phyloP scores from a whole-genome alignment of 2,113 vertebrate species.

The Entelurus aequoreus region DNA sequence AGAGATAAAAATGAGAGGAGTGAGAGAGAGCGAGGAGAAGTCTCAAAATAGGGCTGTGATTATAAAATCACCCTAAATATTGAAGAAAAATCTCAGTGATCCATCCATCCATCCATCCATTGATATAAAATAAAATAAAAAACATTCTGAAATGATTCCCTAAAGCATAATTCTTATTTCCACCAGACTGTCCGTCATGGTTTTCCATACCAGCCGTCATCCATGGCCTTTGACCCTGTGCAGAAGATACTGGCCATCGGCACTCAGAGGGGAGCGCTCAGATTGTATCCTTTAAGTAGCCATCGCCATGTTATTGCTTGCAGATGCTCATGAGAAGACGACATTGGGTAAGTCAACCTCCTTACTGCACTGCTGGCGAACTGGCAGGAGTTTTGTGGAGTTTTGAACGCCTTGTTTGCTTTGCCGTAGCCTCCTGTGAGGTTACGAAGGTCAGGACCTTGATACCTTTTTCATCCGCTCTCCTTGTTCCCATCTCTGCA shows the following conservation, averaged over 20 bases:
- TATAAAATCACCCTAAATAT: slow-evolving; percentile 42
- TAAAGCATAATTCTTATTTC: slow-evolving; percentile 41
- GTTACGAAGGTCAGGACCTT: no score
- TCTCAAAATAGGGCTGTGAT: slow-evolving; percentile 50
- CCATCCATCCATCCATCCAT: no score
- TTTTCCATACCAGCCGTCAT: slow-evolving; percentile 96
- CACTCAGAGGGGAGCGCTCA: slow-evolving; percentile 90
- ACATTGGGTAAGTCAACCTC: slow-evolving; percentile 45
- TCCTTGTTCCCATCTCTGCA: no score
- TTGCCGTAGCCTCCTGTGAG: no score
- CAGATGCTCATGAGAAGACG: not conserved
- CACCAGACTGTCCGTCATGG: slow-evolving; percentile 95
- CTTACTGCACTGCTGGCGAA: no score
- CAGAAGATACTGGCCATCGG: slow-evolving; percentile 98
- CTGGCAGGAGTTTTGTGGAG: no score
- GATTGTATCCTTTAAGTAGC: slow-evolving; percentile 95
- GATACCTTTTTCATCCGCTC: no score
- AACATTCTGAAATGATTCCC: slow-evolving; percentile 25
- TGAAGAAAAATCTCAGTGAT: slow-evolving; percentile 27
- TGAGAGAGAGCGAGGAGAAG: slow-evolving; percentile 29
- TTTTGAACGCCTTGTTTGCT: no score
- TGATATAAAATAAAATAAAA: slow-evolving; percentile 1
- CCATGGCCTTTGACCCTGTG: slow-evolving; percentile 97
- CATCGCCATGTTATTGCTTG: slow-evolving; percentile 15
- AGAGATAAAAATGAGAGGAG: slow-evolving; percentile 20